Conservation (phyloP, 2,113 vertebrate genomes). For the Merops nubicus region DNA sequence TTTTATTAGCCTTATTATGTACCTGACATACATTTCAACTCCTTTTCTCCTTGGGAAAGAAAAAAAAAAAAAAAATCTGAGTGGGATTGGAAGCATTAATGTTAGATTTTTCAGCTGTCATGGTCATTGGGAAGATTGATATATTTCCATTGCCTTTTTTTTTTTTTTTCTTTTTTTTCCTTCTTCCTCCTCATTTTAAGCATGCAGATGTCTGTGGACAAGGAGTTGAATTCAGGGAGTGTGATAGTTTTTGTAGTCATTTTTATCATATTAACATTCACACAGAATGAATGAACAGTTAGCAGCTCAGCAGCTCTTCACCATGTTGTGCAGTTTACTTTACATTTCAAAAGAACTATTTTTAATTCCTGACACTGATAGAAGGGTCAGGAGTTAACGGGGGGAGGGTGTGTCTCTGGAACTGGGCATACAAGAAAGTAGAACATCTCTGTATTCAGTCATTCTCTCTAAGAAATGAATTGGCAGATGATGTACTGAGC, state of each 20-base stretch:
- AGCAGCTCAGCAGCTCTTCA: not conserved
- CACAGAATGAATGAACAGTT: conserved; percentile 17
- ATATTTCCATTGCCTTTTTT: conserved; percentile 71
- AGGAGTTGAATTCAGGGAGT: conserved; percentile 41
- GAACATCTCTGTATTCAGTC: not conserved
- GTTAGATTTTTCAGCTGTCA: conserved; percentile 85
- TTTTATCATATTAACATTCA: conserved; percentile 34
- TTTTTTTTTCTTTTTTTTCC: not conserved
- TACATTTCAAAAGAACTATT: not conserved
- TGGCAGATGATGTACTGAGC: not conserved
- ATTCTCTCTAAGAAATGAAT: not conserved
- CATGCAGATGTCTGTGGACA: conserved; percentile 74
- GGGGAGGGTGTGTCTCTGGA: not conserved
- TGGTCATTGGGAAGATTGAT: conserved; percentile 82
- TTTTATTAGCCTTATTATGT: conserved; percentile 75
- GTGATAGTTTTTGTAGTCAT: conserved; percentile 38
- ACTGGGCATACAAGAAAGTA: not conserved
- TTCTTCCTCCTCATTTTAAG: conserved; percentile 63
- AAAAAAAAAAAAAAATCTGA: conserved; percentile 77
- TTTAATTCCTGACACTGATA: not conserved
- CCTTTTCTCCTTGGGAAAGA: conserved; percentile 87
- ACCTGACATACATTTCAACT: conserved; percentile 85
- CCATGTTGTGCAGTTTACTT: not conserved
- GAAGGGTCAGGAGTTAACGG: not conserved
- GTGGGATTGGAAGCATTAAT: conserved; percentile 81